These are phyloP conservation scores for Pyrgilauda ruficollis DNA, from an alignment of 2,113 vertebrate genomes.

Conservation along the genomic window DNA sequence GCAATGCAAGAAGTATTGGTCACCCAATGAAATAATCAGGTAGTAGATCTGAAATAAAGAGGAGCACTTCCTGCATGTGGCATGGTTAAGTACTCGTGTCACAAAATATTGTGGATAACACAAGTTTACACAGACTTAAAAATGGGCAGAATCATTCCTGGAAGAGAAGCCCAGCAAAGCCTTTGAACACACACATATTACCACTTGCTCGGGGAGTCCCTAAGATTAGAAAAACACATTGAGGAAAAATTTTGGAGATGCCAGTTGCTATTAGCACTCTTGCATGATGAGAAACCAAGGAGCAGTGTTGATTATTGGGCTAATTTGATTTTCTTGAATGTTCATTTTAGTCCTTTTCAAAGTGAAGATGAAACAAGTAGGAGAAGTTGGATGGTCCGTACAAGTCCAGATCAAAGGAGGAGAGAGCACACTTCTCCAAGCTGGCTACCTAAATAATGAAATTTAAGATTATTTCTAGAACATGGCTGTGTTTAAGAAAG, in stretches of 20 bases:
- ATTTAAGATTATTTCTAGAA: neutral
- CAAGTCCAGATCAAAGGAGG: neutral
- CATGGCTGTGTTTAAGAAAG: neutral
- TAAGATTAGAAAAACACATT: neutral
- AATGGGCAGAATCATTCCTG: neutral
- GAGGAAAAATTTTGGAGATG: neutral
- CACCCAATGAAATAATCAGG: neutral
- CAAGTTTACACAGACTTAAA: neutral
- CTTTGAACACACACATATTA: neutral
- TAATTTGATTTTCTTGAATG: neutral
- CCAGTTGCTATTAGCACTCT: neutral
- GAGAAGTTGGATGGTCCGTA: neutral
- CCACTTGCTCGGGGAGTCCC: neutral
- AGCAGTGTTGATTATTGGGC: accelerated
- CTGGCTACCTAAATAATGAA: neutral
- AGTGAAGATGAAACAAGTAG: neutral
- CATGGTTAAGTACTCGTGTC: neutral
- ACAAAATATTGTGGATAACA: neutral
- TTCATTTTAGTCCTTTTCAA: neutral
- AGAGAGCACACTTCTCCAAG: neutral
- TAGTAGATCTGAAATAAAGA: neutral
- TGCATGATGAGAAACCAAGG: neutral
- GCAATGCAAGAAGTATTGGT: neutral
- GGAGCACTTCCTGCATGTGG: neutral
- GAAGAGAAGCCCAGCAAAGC: neutral